Evolutionary conservation across 2,113 vertebrate genomes (phyloP), one percentile per base, ranked within the genome.

Genomic region (Chaetura pelagica): DNA sequence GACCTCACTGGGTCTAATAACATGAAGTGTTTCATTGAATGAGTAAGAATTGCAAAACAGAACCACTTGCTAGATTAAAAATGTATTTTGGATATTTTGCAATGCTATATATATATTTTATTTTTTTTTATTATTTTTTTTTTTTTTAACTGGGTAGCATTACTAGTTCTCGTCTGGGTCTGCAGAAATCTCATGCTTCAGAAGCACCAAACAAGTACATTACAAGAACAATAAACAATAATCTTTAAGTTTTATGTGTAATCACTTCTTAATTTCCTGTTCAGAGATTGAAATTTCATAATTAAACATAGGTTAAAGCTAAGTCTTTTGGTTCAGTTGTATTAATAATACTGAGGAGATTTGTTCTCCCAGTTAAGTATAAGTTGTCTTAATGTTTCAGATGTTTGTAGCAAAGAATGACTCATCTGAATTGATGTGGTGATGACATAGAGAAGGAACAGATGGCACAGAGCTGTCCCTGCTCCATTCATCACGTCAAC

Each of bases 31-130:
- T 81, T 83, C 64, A 49, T 2, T 71, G 76, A 83, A 51, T 93
- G 78, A 82, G 57, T 95, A 93, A 87, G 61, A 86, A 89, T 78
- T 94, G 71, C 84, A 64, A 92, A 94, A 93, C 0, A 1, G 5
- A 79, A 24, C 8, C 49, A 68, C 26, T 72, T 89, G 27, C 38
- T 94, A 67, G 27, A 67, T 63, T 77, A 8, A 55, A 87, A 75
- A 63, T 26, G 6, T 4, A n/a, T 68, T 82, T 20, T 3, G 35
- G 12, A 6, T 74, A 16, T 87, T 94, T 94, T 81, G 74, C 59
- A 74, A 81, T 81, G 10, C 5, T 54, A 57, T n/a, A n/a, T n/a
- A n/a, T n/a, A n/a, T n/a, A n/a, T n/a, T n/a, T n/a, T n/a, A n/a
- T n/a, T n/a, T n/a, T n/a, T n/a, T n/a, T n/a, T n/a, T n/a, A n/a